These are phyloP conservation scores for Hyla sarda DNA, from an alignment of 2,113 vertebrate species.

Conservation along the genomic window DNA sequence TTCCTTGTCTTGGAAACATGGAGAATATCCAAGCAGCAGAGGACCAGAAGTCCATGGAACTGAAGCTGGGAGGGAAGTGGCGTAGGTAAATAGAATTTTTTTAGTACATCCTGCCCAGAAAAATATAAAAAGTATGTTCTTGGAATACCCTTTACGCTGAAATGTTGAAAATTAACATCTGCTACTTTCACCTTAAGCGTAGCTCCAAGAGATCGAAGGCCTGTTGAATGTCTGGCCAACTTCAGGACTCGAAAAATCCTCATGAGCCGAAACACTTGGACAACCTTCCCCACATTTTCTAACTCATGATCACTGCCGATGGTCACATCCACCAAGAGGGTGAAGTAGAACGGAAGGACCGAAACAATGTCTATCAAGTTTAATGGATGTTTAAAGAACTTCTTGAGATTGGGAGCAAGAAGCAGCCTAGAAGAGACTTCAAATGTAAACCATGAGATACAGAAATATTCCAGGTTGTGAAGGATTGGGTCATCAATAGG, in stretches of 20 bases:
- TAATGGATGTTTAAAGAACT: conserved; percentile 92
- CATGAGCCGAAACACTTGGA: conserved; percentile 95
- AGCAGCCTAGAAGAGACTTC: conserved; percentile 91
- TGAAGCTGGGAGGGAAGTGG: too few species aligned
- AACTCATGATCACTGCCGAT: conserved; percentile 79
- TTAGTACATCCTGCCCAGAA: too few species aligned
- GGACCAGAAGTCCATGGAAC: too few species aligned
- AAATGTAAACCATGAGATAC: conserved; percentile 96
- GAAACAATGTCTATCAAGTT: conserved; percentile 95
- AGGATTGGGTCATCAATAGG: conserved; percentile 80
- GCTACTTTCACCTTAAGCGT: conserved; percentile 85
- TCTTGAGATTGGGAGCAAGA: conserved; percentile 87
- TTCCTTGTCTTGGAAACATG: too few species aligned
- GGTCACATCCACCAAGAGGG: conserved; percentile 81
- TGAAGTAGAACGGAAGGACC: conserved; percentile 92
- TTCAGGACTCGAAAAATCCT: conserved; percentile 97
- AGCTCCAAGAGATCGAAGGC: conserved; percentile 91
- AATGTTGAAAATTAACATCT: background rate
- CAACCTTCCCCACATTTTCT: conserved; percentile 86
- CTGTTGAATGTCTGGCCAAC: conserved; percentile 93
- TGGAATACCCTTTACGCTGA: too few species aligned
- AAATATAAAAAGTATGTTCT: too few species aligned
- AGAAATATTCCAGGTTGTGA: conserved; percentile 90
- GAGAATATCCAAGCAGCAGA: too few species aligned
- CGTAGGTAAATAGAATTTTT: too few species aligned